Evolutionary conservation across 2,888 invertebrate species (phyloP).

Genomic region (Cheilosia vulpina): DNA sequence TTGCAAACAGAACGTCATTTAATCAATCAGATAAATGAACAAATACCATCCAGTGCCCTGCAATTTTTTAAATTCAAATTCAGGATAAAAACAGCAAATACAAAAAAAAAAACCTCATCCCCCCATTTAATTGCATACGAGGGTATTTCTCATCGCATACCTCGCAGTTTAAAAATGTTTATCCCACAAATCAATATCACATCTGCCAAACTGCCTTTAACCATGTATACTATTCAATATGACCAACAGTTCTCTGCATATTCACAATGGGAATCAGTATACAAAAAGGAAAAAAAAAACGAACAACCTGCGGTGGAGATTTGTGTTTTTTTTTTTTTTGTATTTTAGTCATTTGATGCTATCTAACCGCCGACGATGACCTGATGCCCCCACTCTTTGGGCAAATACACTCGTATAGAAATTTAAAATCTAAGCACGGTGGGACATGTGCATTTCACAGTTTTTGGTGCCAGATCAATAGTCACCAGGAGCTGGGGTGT

Average conservation of each 20-base stretch:
- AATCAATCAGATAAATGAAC: slow-evolving; percentile 47
- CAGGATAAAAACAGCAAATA: slow-evolving; percentile 25
- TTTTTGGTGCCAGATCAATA: slow-evolving; percentile 44
- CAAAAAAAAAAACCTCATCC: not conserved
- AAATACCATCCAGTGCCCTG: not conserved
- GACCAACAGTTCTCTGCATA: slow-evolving; percentile 41
- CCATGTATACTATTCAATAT: slow-evolving; percentile 65
- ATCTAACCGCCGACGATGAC: not conserved
- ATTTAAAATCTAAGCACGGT: slow-evolving; percentile 41
- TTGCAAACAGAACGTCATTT: slow-evolving; percentile 50
- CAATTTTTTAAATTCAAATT: slow-evolving; percentile 36
- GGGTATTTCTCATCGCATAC: not conserved
- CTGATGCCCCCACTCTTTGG: not conserved
- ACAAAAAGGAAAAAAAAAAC: not conserved
- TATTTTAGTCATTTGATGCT: not conserved
- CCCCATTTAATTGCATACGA: slow-evolving; percentile 32
- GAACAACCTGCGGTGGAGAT: slow-evolving; percentile 36
- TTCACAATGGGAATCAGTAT: slow-evolving; percentile 57
- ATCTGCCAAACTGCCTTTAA: slow-evolving; percentile 58
- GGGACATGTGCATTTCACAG: slow-evolving; percentile 58
- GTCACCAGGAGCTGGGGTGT: slow-evolving; percentile 25
- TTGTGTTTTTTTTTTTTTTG: not conserved
- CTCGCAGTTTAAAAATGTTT: slow-evolving; percentile 26
- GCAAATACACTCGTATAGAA: not conserved
- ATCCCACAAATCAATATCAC: slow-evolving; percentile 68